phyloP scores from a whole-genome alignment of 2,888 invertebrate genomes.

The Caradrina clavipalpis region DNA sequence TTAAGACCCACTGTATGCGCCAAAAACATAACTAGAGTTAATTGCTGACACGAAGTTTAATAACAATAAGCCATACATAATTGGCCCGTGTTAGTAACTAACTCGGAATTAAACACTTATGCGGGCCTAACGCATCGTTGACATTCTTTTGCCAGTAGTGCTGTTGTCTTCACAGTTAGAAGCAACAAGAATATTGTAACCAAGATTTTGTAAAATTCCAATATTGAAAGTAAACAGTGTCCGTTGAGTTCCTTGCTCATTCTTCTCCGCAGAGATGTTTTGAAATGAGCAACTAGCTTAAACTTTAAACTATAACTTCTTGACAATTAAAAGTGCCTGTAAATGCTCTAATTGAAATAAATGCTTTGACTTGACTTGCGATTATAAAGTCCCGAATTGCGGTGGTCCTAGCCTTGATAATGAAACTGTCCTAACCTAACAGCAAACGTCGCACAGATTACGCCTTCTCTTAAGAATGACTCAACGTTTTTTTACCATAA shows the following conservation, averaged over 20 bases:
- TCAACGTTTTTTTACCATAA: constrained; percentile 71
- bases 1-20: not conserved
- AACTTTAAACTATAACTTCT: too few species aligned
- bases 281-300: too few species aligned
- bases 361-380: too few species aligned
- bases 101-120: not conserved
- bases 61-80: not conserved
- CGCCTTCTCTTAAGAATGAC: constrained; percentile 50
- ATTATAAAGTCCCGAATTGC: not conserved
- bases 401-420: constrained; percentile 21
- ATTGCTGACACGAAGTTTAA: not conserved
- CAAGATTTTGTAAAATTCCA: too few species aligned
- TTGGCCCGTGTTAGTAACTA: not conserved
- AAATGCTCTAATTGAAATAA: too few species aligned
- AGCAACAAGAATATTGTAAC: too few species aligned
- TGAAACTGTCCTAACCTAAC: constrained; percentile 26
- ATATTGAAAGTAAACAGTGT: too few species aligned
- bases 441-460: constrained; percentile 43
- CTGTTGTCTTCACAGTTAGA: too few species aligned
- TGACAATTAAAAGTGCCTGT: too few species aligned
- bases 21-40: not conserved
- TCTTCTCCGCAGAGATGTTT: too few species aligned
- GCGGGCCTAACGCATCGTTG: not conserved
- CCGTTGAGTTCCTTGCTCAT: too few species aligned
- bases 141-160: not conserved